Evolutionary conservation across 2,113 vertebrate species (phyloP).

Genomic region (Seriola aureovittata): DNA sequence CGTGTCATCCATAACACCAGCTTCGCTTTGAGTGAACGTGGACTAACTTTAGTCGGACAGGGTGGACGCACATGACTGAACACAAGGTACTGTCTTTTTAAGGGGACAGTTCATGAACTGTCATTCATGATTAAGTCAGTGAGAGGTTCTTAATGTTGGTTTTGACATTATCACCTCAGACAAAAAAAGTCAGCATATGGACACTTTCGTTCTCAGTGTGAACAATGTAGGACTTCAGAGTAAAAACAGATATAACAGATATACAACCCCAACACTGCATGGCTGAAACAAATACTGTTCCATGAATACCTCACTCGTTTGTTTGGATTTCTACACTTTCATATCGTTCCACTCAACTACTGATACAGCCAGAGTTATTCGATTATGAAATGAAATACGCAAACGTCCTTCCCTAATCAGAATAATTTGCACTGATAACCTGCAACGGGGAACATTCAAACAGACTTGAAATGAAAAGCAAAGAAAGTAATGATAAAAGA

Average conservation of each 20-base stretch:
- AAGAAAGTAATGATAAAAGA: conserved; percentile 11
- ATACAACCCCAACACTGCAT: not conserved
- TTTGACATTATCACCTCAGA: not conserved
- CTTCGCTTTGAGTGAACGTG: too few relatives aligned
- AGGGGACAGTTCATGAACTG: too few relatives aligned
- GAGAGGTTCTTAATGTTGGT: too few relatives aligned
- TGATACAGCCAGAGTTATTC: not conserved
- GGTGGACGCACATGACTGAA: too few relatives aligned
- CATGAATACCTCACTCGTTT: not conserved
- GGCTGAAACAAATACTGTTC: not conserved
- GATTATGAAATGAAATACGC: conserved; percentile 16
- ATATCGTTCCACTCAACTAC: conserved; percentile 1
- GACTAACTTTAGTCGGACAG: too few relatives aligned
- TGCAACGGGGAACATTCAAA: conserved; percentile 32
- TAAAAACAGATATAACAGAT: too few relatives aligned
- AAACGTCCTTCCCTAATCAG: conserved; percentile 37
- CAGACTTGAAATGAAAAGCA: conserved; percentile 14
- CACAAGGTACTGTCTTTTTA: too few relatives aligned
- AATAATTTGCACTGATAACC: conserved; percentile 45
- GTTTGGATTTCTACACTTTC: conserved; percentile 11
- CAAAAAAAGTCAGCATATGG: too few relatives aligned
- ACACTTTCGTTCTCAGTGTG: not conserved
- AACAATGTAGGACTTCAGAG: too few relatives aligned
- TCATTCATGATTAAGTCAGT: too few relatives aligned
- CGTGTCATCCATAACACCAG: too few relatives aligned